phyloP scores from a whole-genome alignment of 2,888 invertebrate species.

The Drosophila kuntzei region DNA sequence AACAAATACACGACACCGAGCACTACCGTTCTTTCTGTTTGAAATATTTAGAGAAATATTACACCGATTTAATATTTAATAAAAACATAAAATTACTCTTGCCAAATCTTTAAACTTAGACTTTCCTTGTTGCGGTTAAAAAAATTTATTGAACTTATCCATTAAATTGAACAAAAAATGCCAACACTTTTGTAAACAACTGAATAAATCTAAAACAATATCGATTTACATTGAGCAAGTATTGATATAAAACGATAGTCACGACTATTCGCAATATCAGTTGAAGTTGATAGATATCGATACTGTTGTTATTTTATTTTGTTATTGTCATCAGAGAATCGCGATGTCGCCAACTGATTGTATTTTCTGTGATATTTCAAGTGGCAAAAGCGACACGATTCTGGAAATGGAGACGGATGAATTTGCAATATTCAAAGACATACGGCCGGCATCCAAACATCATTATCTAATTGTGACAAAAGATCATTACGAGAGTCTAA shows the following conservation, averaged over 20 bases:
- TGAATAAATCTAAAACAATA: no score
- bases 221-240: background rate
- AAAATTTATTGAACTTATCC: no score
- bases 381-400: constrained; percentile 87
- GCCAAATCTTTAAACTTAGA: no score
- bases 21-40: background rate
- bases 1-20: background rate
- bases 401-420: constrained; percentile 91
- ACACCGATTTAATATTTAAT: no score
- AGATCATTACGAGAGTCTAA: constrained; percentile 91
- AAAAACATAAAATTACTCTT: no score
- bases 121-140: no score
- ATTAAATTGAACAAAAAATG: no score
- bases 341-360: constrained; percentile 85
- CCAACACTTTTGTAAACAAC: no score
- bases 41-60: no score
- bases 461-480: constrained; percentile 93
- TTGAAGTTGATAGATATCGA: background rate
- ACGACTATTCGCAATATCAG: background rate
- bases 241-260: background rate
- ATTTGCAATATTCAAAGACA: constrained; percentile 92
- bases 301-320: background rate
- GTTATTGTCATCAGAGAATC: no score
- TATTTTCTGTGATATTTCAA: constrained; percentile 91
- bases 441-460: constrained; percentile 91